Evolutionary conservation across 2,888 invertebrate species (phyloP).

Genomic region (Syrista parreyssii): DNA sequence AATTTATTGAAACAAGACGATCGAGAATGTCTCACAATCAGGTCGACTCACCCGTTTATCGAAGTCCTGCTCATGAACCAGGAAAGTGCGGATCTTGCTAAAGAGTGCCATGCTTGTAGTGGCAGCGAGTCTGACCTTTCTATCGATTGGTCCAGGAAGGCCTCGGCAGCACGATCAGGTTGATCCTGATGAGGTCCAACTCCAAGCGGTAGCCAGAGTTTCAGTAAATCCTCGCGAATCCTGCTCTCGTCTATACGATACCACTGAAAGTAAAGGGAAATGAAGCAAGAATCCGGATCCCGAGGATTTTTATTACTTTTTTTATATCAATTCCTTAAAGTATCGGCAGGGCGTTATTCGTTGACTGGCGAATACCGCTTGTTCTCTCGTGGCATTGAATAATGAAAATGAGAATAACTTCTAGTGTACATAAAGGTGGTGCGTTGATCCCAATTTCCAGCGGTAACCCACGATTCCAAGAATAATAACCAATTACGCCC

Average conservation of each 20-base stretch:
- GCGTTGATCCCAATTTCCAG: constrained; percentile 23
- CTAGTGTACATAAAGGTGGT: not conserved
- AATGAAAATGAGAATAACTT: not conserved
- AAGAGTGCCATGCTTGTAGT: constrained; percentile 89
- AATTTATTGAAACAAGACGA: not conserved
- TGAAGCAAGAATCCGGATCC: not conserved
- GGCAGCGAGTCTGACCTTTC: constrained; percentile 88
- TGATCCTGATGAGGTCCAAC: constrained; percentile 60
- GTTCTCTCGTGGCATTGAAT: not conserved
- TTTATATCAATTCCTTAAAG: not conserved
- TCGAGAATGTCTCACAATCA: not conserved
- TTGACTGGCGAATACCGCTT: not conserved
- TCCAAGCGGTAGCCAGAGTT: constrained; percentile 75
- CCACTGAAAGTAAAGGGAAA: constrained; percentile 71
- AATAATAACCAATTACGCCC: constrained; percentile 54
- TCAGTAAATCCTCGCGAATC: constrained; percentile 69
- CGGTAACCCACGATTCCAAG: constrained; percentile 42
- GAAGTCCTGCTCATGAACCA: constrained; percentile 95
- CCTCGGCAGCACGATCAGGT: constrained; percentile 78
- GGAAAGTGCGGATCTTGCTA: constrained; percentile 86
- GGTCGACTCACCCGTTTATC: constrained; percentile 85
- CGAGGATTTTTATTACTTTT: not conserved
- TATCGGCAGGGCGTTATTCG: not conserved
- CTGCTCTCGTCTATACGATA: constrained; percentile 73
- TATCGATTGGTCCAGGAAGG: constrained; percentile 79